Base-by-base conservation (phyloP, 2,888 invertebrate genomes). In the Boloria euphrosyne region DNA sequence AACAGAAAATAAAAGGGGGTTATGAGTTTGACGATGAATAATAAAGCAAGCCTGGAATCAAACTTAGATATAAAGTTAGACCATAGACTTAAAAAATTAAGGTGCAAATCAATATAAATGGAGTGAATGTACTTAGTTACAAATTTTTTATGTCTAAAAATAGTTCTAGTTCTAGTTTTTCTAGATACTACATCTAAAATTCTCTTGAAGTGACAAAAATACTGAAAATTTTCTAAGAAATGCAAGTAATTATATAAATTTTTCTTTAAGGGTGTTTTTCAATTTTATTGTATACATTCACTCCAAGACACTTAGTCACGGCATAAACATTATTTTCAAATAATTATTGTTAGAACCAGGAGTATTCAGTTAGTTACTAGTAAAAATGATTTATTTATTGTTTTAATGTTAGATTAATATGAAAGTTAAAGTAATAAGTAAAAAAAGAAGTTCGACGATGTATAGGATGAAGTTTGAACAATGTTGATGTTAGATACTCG, bases 51-150 rank as follows among this genome's bases (percentile, higher is more conserved):
- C 86, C 82, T 81, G 78, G 80, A 86, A 86, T 76, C 74, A 77
- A 76, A 74, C 70, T 70, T 57, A 63, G 18, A 67, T 67, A 66
- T 66, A 80, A 58, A 68, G 73, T 73, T 74, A 73, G 65, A 70
- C 57, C 18, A 43, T 22, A 52, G 62, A 81, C 69, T 74, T 73
- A 77, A 80, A 79, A 75, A 70, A 78, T 72, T 77, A 66, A 77
- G 77, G 83, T 84, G 85, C 85, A 86, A 86, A 85, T 80, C 77
- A 86, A 83, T 80, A 77, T 75, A 77, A 81, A 79, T 75, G 66
- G 67, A 68, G 71, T 69, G 76, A 75, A 74, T 80, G 80, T 80
- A 59, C 18, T 55, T 22, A 22, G 55, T 17, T 10, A 50, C 17
- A 50, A 17, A 16, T 16, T 16, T n/a, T 50, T 50, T 13, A 13